Evolutionary conservation across 2,797 vertebrate species (phyloP), one percentile per base, ranked within the genome.

Genomic region (Luscinia luscinia): DNA sequence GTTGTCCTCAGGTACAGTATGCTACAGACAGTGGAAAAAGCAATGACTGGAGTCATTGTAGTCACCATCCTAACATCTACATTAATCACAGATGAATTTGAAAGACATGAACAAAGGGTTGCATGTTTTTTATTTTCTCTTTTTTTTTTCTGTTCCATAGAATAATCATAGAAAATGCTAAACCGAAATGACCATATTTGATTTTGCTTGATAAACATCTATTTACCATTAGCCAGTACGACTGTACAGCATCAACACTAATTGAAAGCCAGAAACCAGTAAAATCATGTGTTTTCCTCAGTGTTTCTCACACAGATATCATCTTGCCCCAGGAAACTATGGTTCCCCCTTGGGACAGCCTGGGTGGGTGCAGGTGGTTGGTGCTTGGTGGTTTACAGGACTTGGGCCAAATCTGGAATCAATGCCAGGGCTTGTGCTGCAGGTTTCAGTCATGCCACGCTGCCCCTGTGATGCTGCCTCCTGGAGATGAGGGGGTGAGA

Each of bases 41-140:
- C 0, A 0, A 27, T 14, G 45, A 19, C 16, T 45, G 36, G 45
- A 52, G 46, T 6, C 57, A 34, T 52, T 78, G 40, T 66, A 69
- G n/a, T 45, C 48, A 66, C 55, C 73, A 32, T 45, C 32, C 36
- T 36, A 36, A 70, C 22, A 57, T 15, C 27, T 70, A 1, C 38
- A 58, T 51, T 83, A 36, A 61, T 34, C 49, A 55, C 69, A 78
- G 63, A 28, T 26, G 0, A 34, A 72, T 75, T 84, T 41, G 73
- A 78, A 78, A 86, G 66, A 46, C 9, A 20, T 0, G 2, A 55
- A 63, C 6, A 15, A 85, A 87, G 46, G 32, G 20, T 30, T 80
- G 8, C 23, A 69, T 30, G 2, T 17, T 58, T 72, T n/a, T 41
- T 9, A 2, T 4, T 2, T 3, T 32, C 9, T 34, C 6, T 57